phyloP scores from a whole-genome alignment of 2,888 invertebrate genomes.

The Pteria penguin region DNA sequence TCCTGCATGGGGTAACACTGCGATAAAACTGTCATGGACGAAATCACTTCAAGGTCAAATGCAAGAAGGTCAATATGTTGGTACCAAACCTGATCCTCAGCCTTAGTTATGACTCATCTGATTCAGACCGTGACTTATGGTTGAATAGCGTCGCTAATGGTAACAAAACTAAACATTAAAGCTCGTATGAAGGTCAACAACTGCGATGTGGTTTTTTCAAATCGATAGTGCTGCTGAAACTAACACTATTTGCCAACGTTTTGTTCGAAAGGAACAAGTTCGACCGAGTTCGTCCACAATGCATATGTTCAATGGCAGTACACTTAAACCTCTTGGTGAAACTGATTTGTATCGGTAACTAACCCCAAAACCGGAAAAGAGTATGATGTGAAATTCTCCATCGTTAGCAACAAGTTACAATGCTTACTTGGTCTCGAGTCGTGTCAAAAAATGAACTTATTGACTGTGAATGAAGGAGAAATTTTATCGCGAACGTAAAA shows the following conservation, averaged over 20 bases:
- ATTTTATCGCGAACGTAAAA: background rate
- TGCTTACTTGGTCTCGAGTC: background rate
- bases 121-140: background rate
- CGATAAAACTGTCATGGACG: slow-evolving; percentile 41
- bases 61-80: slow-evolving; percentile 25
- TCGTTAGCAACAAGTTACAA: background rate
- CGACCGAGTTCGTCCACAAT: slow-evolving; percentile 20
- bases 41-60: slow-evolving; percentile 47
- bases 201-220: slow-evolving; percentile 39
- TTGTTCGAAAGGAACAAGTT: slow-evolving; percentile 19
- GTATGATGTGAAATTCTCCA: background rate
- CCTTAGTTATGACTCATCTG: background rate
- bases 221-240: slow-evolving; percentile 49
- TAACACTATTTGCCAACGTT: slow-evolving; percentile 32
- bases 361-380: slow-evolving; percentile 31
- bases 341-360: slow-evolving; percentile 1
- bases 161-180: background rate
- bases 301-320: slow-evolving; percentile 40
- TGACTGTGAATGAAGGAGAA: background rate
- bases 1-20: slow-evolving; percentile 50
- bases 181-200: slow-evolving; percentile 24
- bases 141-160: background rate
- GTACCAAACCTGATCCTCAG: background rate
- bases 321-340: slow-evolving; percentile 40
- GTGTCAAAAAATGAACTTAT: background rate